These are phyloP conservation scores for Campaea margaritaria DNA, from an alignment of 2,888 invertebrate genomes.

Conservation along the genomic window DNA sequence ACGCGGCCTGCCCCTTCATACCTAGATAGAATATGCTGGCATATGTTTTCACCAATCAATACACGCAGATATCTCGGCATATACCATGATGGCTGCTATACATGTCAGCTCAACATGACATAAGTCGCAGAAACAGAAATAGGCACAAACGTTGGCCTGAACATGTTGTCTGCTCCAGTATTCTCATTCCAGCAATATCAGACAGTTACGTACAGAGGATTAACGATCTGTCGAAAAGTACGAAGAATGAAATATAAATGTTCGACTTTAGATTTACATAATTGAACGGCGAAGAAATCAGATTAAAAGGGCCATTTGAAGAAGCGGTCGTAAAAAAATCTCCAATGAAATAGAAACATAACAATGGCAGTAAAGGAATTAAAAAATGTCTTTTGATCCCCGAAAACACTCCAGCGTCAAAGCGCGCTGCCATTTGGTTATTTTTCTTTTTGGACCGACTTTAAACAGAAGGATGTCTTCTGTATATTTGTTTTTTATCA, in stretches of 20 bases:
- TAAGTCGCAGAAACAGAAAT: too few relatives aligned
- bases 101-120: too few relatives aligned
- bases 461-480: too few relatives aligned
- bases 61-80: too few relatives aligned
- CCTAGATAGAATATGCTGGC: too few relatives aligned
- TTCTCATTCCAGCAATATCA: too few relatives aligned
- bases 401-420: conserved; percentile 12
- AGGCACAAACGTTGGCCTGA: too few relatives aligned
- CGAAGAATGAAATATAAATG: neutral
- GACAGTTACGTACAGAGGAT: neutral
- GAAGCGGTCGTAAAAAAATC: conserved; percentile 9
- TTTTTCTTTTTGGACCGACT: neutral
- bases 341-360: conserved; percentile 32
- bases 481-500: too few relatives aligned
- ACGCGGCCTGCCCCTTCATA: too few relatives aligned
- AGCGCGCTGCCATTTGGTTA: conserved; percentile 5
- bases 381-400: conserved; percentile 37
- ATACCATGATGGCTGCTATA: too few relatives aligned
- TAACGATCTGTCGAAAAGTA: neutral
- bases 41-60: too few relatives aligned
- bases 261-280: conserved; percentile 21
- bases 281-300: conserved; percentile 24
- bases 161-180: too few relatives aligned
- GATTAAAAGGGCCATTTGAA: conserved; percentile 23
- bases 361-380: conserved; percentile 29